Base-by-base conservation (phyloP, 2,797 vertebrate species). In the Tapirus indicus region DNA sequence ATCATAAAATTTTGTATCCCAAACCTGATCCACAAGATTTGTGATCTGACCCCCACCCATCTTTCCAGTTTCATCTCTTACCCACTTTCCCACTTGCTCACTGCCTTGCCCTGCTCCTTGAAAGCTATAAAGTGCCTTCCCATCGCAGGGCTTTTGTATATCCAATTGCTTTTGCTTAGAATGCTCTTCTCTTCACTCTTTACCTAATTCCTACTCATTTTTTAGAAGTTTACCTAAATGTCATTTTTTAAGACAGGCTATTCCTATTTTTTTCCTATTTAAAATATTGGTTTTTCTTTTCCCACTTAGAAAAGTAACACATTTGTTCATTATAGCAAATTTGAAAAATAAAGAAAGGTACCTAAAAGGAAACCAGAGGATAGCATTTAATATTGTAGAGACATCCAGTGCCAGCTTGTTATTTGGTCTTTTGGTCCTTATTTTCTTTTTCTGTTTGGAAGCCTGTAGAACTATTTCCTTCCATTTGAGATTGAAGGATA, bases 361-460 rank as follows among this genome's bases (percentile, higher is more conserved):
- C 18, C 56, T 88, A 88, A 32, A 25, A 17, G 4, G n/a, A 83
- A 95, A 60, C 29, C 35, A 47, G 41, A 95, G 71, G 21, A 78
- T 38, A 88, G 35, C 25, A 12, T 64, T 88, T 75, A 88, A 29
- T 80, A 68, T 66, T 35, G 7, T 27, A 88, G 52, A 29, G 38
- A 49, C 56, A 54, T 77, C 41, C 69, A n/a, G 54, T 54, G 21
- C 64, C 41, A 75, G 10, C 32, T 90, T 86, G 80, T 79, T 87
- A 17, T 83, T 92, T 89, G 49, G 49, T 66, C 49, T 38, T 89
- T 77, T 82, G 66, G 44, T 64, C n/a, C 87, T 89, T 44, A 27
- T n/a, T 91, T 66, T 38, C 2, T 82, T 60, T 88, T 71, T 62
- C n/a, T 83, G 29, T 92, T 90, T 95, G 75, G 64, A 87, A 58